Evolutionary conservation across 2,113 vertebrate species (phyloP).

Genomic region (Ranitomeya variabilis): DNA sequence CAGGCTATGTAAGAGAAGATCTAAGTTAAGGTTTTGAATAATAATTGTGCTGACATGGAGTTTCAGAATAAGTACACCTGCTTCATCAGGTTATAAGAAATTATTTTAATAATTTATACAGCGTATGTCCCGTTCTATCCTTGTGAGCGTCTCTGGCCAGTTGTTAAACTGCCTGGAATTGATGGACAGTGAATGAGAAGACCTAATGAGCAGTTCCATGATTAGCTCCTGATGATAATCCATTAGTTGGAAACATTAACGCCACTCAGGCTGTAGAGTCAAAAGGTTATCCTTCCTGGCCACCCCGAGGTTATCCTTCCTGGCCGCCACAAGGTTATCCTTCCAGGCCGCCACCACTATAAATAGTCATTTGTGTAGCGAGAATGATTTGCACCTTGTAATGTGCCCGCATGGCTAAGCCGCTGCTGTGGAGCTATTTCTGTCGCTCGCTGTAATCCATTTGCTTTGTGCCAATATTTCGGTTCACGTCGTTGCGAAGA

Average conservation of each 20-base stretch:
- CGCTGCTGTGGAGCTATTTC: background rate
- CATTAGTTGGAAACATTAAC: constrained; percentile 31
- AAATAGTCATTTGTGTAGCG: constrained; percentile 30
- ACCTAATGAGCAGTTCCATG: constrained; percentile 6
- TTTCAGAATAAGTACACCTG: no score
- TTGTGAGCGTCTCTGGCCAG: no score
- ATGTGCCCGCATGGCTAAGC: background rate
- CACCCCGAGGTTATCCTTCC: background rate
- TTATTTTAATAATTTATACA: no score
- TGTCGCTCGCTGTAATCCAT: background rate
- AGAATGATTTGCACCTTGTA: constrained; percentile 40
- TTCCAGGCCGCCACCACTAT: background rate
- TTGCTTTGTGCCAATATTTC: background rate
- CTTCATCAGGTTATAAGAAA: no score
- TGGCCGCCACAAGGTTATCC: background rate
- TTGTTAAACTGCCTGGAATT: background rate
- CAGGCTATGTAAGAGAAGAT: no score
- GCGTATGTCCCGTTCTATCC: no score
- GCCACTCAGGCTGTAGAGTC: background rate
- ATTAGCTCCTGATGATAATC: constrained; percentile 42
- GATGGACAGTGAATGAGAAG: background rate
- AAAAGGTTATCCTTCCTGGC: constrained; percentile 14
- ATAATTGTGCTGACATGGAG: no score
- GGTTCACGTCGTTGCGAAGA: background rate
- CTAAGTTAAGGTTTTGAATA: no score